Evolutionary conservation across 2,113 vertebrate genomes (phyloP), one percentile per base, ranked within the genome.

Genomic region (Ctenomys sociabilis): DNA sequence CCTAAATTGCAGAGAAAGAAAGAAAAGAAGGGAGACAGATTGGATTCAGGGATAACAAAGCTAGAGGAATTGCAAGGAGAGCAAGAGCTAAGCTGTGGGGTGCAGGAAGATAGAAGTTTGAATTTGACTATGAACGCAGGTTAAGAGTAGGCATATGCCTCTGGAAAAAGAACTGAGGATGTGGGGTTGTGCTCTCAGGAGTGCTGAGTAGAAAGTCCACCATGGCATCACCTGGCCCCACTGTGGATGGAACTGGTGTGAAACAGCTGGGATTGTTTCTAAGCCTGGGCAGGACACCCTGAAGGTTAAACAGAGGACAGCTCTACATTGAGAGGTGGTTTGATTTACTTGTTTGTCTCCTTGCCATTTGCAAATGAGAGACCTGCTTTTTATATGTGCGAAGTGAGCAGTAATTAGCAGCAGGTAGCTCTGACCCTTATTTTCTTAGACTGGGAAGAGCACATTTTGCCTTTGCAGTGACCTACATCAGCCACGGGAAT

Each of bases 11-110:
- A n/a, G 30, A 49, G 45, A 57, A 88, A 78, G 75, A 32, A 32
- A 95, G 97, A 86, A 98, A 95, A 90, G 87, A 88, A 92, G 93
- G 66, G 0, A 78, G 91, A 94, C 96, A 85, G 94, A 91, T 95
- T 97, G 91, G 90, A 86, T 84, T 87, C 5, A 5, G 37, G 95
- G 61, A 21, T 87, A 16, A 12, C 80, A 57, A 14, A 14, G 30
- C 11, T 49, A 7, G 83, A 78, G 43, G 7, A 59, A 90, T 75
- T 95, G 9, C 80, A 17, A n/a, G 37, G 32, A 24, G 59, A 0
- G 49, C 64, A 85, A 85, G 66, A 35, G 13, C 28, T 59, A 26
- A 0, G 0, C 78, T 75, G 73, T 6, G 2, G 45, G 7, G 17
- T 70, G 24, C 30, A 70, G 24, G 8, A 11, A 49, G 4, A 16